phyloP scores from a whole-genome alignment of 2,113 vertebrate species.

The Catharus bicknelli region DNA sequence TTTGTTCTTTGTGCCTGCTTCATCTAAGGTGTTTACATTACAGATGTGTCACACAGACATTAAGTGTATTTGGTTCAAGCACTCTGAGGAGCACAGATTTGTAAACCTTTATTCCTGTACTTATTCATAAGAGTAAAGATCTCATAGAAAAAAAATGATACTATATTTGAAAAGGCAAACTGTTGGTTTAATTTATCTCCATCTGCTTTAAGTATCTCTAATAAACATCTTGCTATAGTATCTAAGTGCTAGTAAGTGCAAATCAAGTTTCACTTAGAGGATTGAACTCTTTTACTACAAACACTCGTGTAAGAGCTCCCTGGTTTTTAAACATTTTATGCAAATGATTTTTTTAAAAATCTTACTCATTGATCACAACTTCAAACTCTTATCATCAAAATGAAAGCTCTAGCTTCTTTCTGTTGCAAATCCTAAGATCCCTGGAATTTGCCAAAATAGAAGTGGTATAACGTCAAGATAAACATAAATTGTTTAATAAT shows the following conservation, averaged over 20 bases:
- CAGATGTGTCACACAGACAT: background rate
- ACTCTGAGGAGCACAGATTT: background rate
- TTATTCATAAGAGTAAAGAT: fast-evolving
- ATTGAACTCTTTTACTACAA: background rate
- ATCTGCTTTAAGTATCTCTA: background rate
- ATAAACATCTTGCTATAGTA: background rate
- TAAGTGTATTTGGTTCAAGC: background rate
- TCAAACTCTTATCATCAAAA: background rate
- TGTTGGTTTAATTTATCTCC: background rate
- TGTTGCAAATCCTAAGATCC: background rate
- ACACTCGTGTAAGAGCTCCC: background rate
- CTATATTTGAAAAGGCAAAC: background rate
- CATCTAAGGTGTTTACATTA: background rate
- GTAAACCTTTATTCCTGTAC: background rate
- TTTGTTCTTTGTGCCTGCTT: background rate
- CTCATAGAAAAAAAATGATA: background rate
- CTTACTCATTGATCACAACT: background rate
- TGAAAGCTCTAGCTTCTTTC: background rate
- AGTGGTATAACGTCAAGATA: background rate
- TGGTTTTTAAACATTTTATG: background rate
- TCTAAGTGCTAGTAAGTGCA: background rate
- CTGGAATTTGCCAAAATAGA: background rate
- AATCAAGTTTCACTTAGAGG: background rate
- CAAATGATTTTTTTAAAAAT: background rate
- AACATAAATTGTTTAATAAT: background rate